phyloP scores from a whole-genome alignment of 2,888 invertebrate genomes.

The Lycocerus yunnanus region DNA sequence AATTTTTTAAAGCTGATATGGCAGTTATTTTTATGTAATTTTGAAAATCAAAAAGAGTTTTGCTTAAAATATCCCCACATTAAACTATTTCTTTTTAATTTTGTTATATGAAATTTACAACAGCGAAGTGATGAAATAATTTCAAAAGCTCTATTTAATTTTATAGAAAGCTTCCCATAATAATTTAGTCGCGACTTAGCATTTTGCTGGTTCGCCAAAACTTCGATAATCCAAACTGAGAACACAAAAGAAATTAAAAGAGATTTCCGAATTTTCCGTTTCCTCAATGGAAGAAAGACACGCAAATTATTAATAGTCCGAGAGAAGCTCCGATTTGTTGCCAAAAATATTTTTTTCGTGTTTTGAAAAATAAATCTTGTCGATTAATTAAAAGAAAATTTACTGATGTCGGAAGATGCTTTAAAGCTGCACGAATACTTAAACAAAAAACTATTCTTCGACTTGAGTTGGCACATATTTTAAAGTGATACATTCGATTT shows the following conservation, averaged over 20 bases:
- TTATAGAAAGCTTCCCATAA: not conserved
- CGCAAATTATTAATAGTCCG: not conserved
- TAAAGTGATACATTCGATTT: not conserved
- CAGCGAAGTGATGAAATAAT: not conserved
- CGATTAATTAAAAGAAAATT: not conserved
- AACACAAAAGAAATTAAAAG: not conserved
- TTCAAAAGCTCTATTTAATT: not conserved
- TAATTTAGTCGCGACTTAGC: not conserved
- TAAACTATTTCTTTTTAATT: not conserved
- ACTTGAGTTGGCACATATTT: not conserved
- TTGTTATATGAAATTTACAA: not conserved
- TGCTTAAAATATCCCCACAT: not conserved
- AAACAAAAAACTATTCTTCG: not conserved
- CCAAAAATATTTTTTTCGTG: not conserved
- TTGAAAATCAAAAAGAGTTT: not conserved
- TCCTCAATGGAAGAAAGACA: not conserved
- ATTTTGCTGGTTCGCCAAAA: not conserved
- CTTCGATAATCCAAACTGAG: not conserved
- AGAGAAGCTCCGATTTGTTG: not conserved
- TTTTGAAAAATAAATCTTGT: not conserved
- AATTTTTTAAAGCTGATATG: too few species aligned
- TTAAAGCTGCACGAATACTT: not conserved
- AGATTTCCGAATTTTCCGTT: not conserved
- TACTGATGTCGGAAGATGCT: not conserved
- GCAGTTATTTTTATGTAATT: not conserved